These are phyloP conservation scores for Protomyctophum bolini DNA, from an alignment of 2,113 vertebrate species.

Conservation along the genomic window DNA sequence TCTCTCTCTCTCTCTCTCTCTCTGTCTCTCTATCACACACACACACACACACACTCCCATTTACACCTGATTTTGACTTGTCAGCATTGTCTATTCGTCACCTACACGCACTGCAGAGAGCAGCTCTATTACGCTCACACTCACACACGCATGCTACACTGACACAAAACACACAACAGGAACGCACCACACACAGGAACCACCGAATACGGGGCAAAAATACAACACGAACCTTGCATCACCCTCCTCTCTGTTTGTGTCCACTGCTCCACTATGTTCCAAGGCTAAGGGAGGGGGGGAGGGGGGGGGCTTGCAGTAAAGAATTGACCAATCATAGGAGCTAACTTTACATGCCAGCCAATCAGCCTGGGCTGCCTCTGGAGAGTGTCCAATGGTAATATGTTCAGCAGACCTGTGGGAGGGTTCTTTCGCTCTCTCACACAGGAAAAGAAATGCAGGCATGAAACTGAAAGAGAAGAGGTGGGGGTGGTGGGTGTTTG, in stretches of 20 bases:
- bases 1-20: neutral
- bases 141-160: neutral
- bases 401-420: slow-evolving; percentile 46
- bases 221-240: slow-evolving; percentile 82
- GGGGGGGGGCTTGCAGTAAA: slow-evolving; percentile 67
- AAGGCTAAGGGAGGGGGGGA: slow-evolving; percentile 41
- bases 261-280: slow-evolving; percentile 59
- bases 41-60: slow-evolving; percentile 4
- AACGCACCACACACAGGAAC: slow-evolving; percentile 55
- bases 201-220: slow-evolving; percentile 48
- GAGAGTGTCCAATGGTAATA: slow-evolving; percentile 67
- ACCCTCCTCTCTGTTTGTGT: slow-evolving; percentile 69
- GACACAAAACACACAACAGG: slow-evolving; percentile 1
- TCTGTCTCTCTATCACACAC: neutral
- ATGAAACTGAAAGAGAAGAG: slow-evolving; percentile 3
- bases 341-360: slow-evolving; percentile 59
- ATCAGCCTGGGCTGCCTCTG: slow-evolving; percentile 59
- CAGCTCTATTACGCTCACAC: neutral
- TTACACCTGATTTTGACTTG: no score
- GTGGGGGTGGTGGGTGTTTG: neutral
- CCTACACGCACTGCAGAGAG: no score
- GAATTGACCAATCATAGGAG: slow-evolving; percentile 69
- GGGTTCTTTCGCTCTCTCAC: slow-evolving; percentile 26
- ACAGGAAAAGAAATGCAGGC: slow-evolving; percentile 62
- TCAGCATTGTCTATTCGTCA: no score